Percentiles rank a stretch among this genome's conserved stretches.
These are phyloP conservation scores for Athripsodes cinereus DNA, from an alignment of 2,888 invertebrate genomes.

Conservation along the genomic window DNA sequence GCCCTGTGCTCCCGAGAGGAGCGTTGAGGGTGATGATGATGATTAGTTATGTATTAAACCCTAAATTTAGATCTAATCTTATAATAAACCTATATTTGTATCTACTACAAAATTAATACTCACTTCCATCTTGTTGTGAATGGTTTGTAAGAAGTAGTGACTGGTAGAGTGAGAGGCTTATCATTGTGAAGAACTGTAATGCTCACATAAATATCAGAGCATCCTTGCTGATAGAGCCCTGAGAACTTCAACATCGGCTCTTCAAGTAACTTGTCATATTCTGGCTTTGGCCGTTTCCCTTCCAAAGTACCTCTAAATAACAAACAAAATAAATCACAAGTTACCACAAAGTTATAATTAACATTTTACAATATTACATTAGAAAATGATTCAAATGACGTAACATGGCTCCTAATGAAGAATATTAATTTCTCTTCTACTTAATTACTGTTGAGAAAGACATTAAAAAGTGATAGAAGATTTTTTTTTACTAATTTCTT, in stretches of 20 bases:
- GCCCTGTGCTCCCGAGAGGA: no score
- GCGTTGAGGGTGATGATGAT: no score
- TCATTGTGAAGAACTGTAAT: constrained; percentile 80
- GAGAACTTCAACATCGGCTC: constrained; percentile 90
- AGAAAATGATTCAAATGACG: no score
- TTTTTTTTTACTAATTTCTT: no score
- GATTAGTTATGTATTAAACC: neutral
- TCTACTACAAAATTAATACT: constrained; percentile 38
- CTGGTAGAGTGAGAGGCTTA: constrained; percentile 75
- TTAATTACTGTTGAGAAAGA: no score
- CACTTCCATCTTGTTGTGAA: constrained; percentile 92
- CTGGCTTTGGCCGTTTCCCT: constrained; percentile 79
- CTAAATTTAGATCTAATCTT: neutral
- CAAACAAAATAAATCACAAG: neutral
- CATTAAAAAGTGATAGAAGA: no score
- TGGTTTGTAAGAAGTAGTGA: constrained; percentile 85
- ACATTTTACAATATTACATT: no score
- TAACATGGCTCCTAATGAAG: no score
- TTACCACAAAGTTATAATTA: neutral
- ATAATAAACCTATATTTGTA: no score
- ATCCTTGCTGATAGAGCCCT: constrained; percentile 77
- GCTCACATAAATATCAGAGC: constrained; percentile 83
- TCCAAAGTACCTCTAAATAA: constrained; percentile 79
- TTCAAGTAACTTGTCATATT: constrained; percentile 78
- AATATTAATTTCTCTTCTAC: no score